These are phyloP conservation scores for Emydura subglobosa DNA, from an alignment of 2,113 vertebrate species.

Conservation along the genomic window DNA sequence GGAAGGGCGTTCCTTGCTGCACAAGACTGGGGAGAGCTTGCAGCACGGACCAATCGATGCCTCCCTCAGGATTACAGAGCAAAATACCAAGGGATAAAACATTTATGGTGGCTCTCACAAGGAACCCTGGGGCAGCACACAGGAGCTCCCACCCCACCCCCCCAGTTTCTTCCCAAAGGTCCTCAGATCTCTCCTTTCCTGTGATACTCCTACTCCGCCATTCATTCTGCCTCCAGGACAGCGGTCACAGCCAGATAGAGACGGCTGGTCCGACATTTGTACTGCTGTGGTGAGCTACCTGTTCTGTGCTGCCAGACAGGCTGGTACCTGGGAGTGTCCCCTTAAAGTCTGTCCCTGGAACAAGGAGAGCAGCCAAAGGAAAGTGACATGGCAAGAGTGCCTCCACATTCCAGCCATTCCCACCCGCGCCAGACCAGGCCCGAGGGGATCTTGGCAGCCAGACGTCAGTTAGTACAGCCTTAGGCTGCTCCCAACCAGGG, in stretches of 20 bases:
- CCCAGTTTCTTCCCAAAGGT: neutral
- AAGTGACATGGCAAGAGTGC: neutral
- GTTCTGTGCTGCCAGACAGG: neutral
- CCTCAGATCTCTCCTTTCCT: neutral
- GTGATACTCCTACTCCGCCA: fast-evolving
- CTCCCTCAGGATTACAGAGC: neutral
- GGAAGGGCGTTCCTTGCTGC: neutral
- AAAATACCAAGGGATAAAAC: neutral
- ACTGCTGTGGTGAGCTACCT: neutral
- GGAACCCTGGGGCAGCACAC: neutral
- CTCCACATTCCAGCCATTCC: neutral
- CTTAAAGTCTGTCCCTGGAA: neutral
- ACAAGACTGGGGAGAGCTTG: too few relatives aligned
- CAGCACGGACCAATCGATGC: neutral
- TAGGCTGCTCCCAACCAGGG: neutral
- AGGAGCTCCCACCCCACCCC: neutral
- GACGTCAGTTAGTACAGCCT: neutral
- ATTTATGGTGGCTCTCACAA: fast-evolving
- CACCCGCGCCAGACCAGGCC: neutral
- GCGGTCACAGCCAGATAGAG: neutral
- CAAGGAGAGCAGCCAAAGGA: neutral
- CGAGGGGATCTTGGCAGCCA: fast-evolving
- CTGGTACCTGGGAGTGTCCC: neutral
- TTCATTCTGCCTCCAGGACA: fast-evolving
- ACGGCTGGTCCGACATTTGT: fast-evolving